Evolutionary conservation across 2,797 vertebrate species (phyloP), one percentile per base, ranked within the genome.

Genomic region (Spinibarbus caldwelli): DNA sequence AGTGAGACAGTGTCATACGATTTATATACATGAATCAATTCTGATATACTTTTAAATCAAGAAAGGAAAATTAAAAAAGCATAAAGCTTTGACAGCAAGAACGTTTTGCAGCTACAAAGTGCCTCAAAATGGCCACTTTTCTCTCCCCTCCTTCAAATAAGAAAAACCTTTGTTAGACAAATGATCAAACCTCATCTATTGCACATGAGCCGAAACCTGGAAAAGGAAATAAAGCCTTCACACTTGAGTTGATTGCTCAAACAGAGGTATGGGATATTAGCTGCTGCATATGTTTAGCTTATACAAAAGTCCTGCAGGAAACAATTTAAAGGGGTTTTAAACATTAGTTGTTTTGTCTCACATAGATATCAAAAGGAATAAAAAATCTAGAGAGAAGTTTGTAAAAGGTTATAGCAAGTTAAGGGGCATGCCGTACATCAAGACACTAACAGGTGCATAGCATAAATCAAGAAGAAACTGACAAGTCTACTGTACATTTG

Each of bases 401-500:
- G 34, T 59, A 77, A 66, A 67, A 70, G 47, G 75, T 62, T 77
- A 67, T 66, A n/a, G n/a, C n/a, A 85, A 78, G 82, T 78, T 85
- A 76, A 78, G 31, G 86, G 85, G 78, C 86, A 89, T 86, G 86
- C 82, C 59, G 31, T 73, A 78, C 70, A 15, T 67, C 71, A 82
- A 81, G 71, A 62, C 31, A 87, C 68, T 79, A 59, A 85, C 36
- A 84, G 81, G 85, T 88, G 80, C 89, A 90, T 89, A 89, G 87
- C 80, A 45, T 75, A 88, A 49, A 82, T 78, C 54, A 75, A 72
- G 31, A 83, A 80, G 52, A 83, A 82, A 47, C 84, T 52, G 70
- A 90, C 82, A 71, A 86, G 84, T 85, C 86, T 85, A 90, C 88
- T 90, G 87, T 88, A 90, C 85, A 84, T 88, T 45, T 67, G 72